These are phyloP conservation scores for Urocynchramus pylzowi DNA, from an alignment of 2,113 vertebrate species.

Conservation along the genomic window DNA sequence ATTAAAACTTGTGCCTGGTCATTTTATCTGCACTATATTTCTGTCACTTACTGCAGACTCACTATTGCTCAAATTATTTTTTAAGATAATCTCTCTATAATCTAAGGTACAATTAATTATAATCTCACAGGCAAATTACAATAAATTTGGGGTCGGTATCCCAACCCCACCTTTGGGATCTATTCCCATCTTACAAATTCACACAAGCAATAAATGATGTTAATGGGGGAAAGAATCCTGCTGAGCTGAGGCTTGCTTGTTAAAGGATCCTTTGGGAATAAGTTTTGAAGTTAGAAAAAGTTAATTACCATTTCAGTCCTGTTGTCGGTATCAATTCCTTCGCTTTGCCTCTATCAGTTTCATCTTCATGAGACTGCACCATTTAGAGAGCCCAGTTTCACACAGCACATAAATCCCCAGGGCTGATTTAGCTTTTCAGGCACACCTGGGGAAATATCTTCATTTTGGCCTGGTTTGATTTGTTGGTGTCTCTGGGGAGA, in stretches of 20 bases:
- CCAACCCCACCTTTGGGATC: background rate
- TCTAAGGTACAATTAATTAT: background rate
- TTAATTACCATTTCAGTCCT: conserved; percentile 40
- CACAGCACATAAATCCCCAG: background rate
- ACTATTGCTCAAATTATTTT: background rate
- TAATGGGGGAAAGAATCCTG: background rate
- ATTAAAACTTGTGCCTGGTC: background rate
- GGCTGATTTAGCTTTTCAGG: background rate
- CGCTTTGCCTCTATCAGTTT: background rate
- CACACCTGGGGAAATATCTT: background rate
- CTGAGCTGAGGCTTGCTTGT: background rate
- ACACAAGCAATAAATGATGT: background rate
- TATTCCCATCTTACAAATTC: background rate
- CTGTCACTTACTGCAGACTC: background rate
- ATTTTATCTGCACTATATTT: background rate
- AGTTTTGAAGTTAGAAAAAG: background rate
- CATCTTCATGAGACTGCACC: background rate
- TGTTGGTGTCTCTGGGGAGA: background rate
- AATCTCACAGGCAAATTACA: background rate
- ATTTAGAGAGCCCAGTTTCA: background rate
- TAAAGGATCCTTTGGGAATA: background rate
- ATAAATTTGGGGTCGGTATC: background rate
- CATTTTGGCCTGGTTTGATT: background rate
- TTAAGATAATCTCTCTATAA: background rate
- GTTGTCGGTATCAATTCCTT: background rate